A percentile compares a stretch with the other conserved stretches of the same genome.
Conservation (phyloP, 2,888 invertebrate genomes). For the Desoria tigrina region DNA sequence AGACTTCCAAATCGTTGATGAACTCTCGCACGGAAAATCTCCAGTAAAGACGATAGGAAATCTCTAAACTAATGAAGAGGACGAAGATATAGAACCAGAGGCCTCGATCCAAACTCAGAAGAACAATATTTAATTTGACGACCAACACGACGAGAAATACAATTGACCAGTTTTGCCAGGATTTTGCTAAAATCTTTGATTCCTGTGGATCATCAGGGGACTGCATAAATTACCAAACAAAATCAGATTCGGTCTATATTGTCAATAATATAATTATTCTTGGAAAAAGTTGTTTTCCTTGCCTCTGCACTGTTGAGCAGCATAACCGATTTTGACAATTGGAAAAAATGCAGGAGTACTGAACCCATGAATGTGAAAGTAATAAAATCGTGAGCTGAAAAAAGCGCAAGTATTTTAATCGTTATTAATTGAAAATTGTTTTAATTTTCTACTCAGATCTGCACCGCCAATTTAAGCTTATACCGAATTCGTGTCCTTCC, state of each 20-base stretch:
- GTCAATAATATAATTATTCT: not conserved
- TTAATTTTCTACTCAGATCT: no score
- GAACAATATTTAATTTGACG: constrained; percentile 12
- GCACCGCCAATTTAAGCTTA: no score
- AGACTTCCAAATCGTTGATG: constrained; percentile 9
- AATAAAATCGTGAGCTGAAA: constrained; percentile 25
- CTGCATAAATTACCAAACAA: not conserved
- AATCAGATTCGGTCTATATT: not conserved
- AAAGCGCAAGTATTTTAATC: no score
- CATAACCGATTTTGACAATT: constrained; percentile 21
- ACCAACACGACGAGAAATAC: constrained; percentile 19
- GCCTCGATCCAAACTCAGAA: not conserved
- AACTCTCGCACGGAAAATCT: constrained; percentile 19
- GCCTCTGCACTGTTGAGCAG: constrained; percentile 27
- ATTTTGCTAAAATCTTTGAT: constrained; percentile 15
- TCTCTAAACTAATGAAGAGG: constrained; percentile 16
- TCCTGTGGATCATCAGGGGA: constrained; percentile 9
- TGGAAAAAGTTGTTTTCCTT: constrained; percentile 9
- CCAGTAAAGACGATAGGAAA: constrained; percentile 13
- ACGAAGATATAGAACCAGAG: constrained; percentile 19
- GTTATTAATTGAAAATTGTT: constrained; percentile 11
- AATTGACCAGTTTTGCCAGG: constrained; percentile 22
- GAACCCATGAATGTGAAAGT: constrained; percentile 24
- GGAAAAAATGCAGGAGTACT: constrained; percentile 23
- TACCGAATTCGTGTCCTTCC: constrained; percentile 27